Percentiles rank a stretch among this genome's conserved stretches.
Conservation (phyloP, 2,113 vertebrate genomes). For the Colaptes auratus region DNA sequence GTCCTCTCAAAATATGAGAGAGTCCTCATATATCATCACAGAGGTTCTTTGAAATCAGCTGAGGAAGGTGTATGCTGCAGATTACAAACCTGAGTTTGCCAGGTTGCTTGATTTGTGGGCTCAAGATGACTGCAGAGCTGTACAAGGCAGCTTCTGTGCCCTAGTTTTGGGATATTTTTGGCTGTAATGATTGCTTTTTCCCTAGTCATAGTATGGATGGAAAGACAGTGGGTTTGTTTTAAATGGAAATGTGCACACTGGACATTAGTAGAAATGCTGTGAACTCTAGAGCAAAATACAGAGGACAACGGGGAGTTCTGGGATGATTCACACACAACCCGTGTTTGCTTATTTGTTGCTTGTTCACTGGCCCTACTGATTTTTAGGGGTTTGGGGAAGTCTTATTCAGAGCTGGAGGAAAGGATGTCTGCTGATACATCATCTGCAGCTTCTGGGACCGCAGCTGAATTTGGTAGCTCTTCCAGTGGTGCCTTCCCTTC, state of each 20-base stretch:
- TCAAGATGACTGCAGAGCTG: background rate
- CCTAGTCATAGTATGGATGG: background rate
- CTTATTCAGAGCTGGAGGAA: background rate
- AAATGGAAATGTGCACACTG: background rate
- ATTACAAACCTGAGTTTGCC: background rate
- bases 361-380: background rate
- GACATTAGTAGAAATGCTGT: background rate
- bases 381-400: background rate
- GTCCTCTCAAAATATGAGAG: background rate
- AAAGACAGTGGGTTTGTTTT: background rate
- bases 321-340: background rate
- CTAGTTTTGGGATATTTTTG: conserved; percentile 27
- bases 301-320: background rate
- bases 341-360: background rate
- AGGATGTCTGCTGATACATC: background rate
- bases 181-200: background rate
- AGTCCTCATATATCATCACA: background rate
- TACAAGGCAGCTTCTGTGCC: background rate
- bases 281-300: background rate
- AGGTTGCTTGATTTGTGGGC: background rate
- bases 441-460: background rate
- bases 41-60: background rate
- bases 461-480: background rate
- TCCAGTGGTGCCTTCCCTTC: background rate
- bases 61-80: background rate